A percentile compares a stretch with the other conserved stretches of the same genome.
Conservation (phyloP, 2,113 vertebrate species). For the Amazona guildingii region DNA sequence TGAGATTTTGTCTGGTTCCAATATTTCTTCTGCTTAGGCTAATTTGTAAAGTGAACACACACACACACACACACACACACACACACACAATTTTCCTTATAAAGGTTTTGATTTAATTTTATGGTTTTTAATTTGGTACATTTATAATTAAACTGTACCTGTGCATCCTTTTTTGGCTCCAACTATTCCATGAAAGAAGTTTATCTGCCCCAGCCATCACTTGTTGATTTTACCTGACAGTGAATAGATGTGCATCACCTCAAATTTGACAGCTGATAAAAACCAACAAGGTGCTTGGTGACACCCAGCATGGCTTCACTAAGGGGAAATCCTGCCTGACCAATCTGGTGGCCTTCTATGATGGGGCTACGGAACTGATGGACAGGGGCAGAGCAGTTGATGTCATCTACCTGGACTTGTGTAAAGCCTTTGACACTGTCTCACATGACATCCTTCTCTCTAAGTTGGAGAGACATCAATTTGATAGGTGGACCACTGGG, state of each 20-base stretch:
- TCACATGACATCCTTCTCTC: too few relatives aligned
- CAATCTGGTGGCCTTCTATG: too few relatives aligned
- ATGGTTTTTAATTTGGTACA: background rate
- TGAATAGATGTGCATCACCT: background rate
- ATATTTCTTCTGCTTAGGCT: background rate
- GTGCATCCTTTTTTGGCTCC: background rate
- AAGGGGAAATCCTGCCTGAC: too few relatives aligned
- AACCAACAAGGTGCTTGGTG: too few relatives aligned
- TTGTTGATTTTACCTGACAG: background rate
- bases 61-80: too few relatives aligned
- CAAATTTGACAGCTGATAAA: background rate
- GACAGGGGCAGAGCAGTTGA: too few relatives aligned
- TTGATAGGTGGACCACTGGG: too few relatives aligned
- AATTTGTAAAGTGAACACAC: background rate
- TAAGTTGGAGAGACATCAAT: too few relatives aligned
- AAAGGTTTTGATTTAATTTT: background rate
- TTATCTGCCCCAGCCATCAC: background rate
- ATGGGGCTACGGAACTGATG: too few relatives aligned
- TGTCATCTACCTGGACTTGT: too few relatives aligned
- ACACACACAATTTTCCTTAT: background rate
- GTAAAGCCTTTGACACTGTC: too few relatives aligned
- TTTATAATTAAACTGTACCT: background rate
- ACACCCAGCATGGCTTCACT: too few relatives aligned
- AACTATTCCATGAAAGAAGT: background rate
- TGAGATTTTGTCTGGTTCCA: background rate